phyloP scores from a whole-genome alignment of 2,888 invertebrate genomes.

The Pammene aurita region DNA sequence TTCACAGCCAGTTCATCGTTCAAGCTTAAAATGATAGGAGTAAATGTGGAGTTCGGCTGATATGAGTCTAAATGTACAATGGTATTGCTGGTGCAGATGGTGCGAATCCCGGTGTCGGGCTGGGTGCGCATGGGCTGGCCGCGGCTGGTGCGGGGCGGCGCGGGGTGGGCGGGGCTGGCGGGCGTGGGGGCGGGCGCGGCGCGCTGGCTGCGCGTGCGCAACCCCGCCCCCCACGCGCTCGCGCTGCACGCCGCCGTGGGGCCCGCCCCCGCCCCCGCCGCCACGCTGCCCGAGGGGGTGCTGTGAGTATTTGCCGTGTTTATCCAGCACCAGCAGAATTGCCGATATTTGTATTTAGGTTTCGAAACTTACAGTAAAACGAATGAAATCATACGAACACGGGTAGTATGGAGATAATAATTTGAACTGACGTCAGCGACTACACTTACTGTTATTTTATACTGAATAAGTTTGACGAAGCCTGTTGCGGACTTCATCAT shows the following conservation, averaged over 20 bases:
- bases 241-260: conserved; percentile 83
- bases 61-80: neutral
- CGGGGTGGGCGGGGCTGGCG: conserved; percentile 44
- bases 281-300: neutral
- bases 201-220: conserved; percentile 85
- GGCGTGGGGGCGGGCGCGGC: conserved; percentile 44
- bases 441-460: no score
- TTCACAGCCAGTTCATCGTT: no score
- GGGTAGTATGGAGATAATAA: no score
- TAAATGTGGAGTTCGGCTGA: no score
- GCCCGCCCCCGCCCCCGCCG: conserved; percentile 16
- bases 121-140: conserved; percentile 49
- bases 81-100: conserved; percentile 46
- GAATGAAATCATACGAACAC: no score
- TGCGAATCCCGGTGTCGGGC: conserved; percentile 52
- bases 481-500: no score
- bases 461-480: no score
- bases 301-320: conserved; percentile 14
- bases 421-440: no score
- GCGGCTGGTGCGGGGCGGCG: conserved; percentile 47
- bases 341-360: no score
- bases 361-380: no score
- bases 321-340: no score
- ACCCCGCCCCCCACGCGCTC: conserved; percentile 87
- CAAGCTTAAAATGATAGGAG: no score